Base-by-base conservation (phyloP, 2,888 invertebrate species). In the Caenorhabditis afra region DNA sequence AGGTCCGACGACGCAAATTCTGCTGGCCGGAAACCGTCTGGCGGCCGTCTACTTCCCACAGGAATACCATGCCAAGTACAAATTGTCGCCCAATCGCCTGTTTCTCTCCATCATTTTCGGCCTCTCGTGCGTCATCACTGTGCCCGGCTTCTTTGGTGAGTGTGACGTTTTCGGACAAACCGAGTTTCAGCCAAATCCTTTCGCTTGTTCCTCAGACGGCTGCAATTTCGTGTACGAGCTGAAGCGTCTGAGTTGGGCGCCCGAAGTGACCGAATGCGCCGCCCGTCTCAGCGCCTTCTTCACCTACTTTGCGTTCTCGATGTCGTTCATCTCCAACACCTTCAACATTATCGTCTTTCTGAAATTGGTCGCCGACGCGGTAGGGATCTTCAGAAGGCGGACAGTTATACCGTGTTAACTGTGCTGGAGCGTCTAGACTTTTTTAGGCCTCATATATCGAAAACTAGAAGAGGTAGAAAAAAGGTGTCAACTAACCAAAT, bases 1-100 rank as follows among this genome's bases (percentile, higher is more conserved):
- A 70, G 70, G 61, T 61, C 70, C 70, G n/a, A 70, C 70, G 0
- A 70, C 70, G 0, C 70, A 70, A 39, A 70, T 70, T 16, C 35
- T 70, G n/a, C 11, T 70, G 18, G 70, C 70, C 22, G 70, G 70
- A 16, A 70, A 70, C 39, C 52, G 70, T 12, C 5, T 70, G 29
- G 61, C 47, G 50, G 70, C 70, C 12, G 70, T 70, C 12, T 70
- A 62, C 53, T 62, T 70, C 39, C 70, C 70, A 37, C 61, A 70
- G n/a, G 53, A 61, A 14, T 62, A 70, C 23, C 70, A 70, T 20
- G 52, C 70, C 14, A 62, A 70, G 45, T 70, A 70, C 14, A 47
- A 37, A 14, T 44, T 22, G 47, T 55, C 61, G 8, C 70, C 70
- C 2, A 70, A 70, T 55, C 45, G 70, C 14, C 61, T 70, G 1